Base-by-base conservation (phyloP, 2,888 invertebrate genomes). In the Caenorhabditis sp. region DNA sequence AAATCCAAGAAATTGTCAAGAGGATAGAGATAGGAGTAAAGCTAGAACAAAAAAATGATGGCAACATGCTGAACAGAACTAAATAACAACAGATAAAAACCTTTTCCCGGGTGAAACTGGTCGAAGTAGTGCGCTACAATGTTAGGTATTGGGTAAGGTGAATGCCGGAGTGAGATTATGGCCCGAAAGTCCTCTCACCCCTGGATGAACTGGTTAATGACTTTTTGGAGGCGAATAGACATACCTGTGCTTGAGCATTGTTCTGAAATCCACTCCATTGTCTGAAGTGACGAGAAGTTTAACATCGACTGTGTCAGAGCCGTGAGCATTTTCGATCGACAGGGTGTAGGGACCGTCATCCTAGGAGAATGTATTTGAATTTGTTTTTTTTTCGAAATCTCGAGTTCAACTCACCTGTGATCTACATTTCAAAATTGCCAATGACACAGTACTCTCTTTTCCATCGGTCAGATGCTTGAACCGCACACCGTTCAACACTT, bases 391-490 rank as follows among this genome's bases (percentile, higher is more conserved):
- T 26, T n/a, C n/a, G n/a, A n/a, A n/a, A n/a, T 26, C 31, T 58
- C 58, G n/a, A n/a, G n/a, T n/a, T 54, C 37, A 77, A 77, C 73
- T 6, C 10, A 31, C 31, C 31, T 84, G 86, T 87, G 94, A 94
- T 58, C 95, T 93, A 81, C 95, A 92, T 91, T 97, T 97, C 84
- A 94, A 92, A 91, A 99, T 95, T 88, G 95, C 95, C 75, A 99
- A 91, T 51, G 95, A 95, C 83, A 97, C 93, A 69, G 93, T 92
- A 88, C 94, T 95, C 70, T 93, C 93, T 85, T 95, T 94, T 59
- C 95, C 94, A 89, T 97, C 97, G 50, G 97, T 96, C 84, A 94
- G 91, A 88, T 94, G 93, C 89, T 95, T 95, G 90, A 95, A 96
- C 76, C 96, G 92, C 81, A 97, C 97, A 81, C 95, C 95, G 89